These are phyloP conservation scores for Panurus biarmicus DNA, from an alignment of 2,113 vertebrate species.

Conservation along the genomic window DNA sequence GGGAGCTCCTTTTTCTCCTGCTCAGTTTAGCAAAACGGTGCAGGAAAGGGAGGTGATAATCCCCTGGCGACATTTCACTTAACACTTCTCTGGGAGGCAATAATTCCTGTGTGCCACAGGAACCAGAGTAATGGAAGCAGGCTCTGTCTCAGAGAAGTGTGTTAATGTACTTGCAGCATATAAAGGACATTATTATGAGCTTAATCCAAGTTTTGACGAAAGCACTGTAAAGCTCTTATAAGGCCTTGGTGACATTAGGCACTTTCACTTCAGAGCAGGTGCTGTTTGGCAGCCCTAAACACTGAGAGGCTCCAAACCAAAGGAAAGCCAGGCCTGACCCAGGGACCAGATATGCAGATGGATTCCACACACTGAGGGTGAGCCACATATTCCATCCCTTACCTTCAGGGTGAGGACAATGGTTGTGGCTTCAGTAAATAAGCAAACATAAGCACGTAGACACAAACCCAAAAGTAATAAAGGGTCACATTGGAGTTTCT, in stretches of 20 bases:
- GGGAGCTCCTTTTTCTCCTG: background rate
- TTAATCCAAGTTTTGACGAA: background rate
- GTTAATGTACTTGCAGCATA: background rate
- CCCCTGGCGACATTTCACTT: slow-evolving; percentile 21
- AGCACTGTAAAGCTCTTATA: background rate
- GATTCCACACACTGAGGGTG: background rate
- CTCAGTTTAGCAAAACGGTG: background rate
- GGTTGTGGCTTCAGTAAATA: background rate
- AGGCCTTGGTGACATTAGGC: background rate
- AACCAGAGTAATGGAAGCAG: background rate
- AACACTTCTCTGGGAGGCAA: slow-evolving; percentile 11
- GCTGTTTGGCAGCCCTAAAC: background rate
- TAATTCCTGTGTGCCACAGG: slow-evolving; percentile 6
- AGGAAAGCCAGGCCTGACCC: background rate
- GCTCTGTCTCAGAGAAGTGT: background rate
- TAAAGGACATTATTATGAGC: background rate
- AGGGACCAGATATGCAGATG: background rate
- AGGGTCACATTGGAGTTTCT: background rate
- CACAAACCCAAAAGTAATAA: background rate
- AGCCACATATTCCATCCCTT: background rate
- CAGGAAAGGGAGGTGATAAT: slow-evolving; percentile 31
- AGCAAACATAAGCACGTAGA: background rate
- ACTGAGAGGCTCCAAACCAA: background rate
- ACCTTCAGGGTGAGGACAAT: background rate
- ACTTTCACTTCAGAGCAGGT: background rate